Evolutionary conservation across 2,113 vertebrate species (phyloP), one percentile per base, ranked within the genome.

Genomic region (Halichoerus grypus): DNA sequence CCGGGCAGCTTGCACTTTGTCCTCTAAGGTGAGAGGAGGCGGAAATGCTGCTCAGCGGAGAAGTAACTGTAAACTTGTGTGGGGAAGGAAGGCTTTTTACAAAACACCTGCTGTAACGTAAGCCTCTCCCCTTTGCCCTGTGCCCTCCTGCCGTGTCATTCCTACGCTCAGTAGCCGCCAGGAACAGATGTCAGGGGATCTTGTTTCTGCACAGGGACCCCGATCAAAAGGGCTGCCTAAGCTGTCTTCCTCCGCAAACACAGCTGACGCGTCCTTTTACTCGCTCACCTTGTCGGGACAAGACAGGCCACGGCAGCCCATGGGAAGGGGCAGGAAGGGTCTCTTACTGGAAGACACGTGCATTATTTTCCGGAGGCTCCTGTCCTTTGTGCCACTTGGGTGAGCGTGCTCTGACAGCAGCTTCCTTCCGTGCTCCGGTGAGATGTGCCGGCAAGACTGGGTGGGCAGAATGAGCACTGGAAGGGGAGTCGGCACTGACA

Each of bases 1-100:
- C 11, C 5, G n/a, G 94, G 42, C 42, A 61, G 79, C 53, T 74
- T 96, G 97, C 12, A 92, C 96, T 97, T 97, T 98, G 97, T 80
- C 95, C 96, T 95, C 39, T 9, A 24, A 11, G 0, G 31, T 28
- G 67, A 95, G 67, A 79, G 59, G 67, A 96, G 55, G 71, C 13
- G 42, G 94, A 93, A 97, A 77, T 94, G 55, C 71, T 16, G 1
- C 51, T 74, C 18, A 18, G 39, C 76, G 65, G 67, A 96, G 63
- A 93, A 82, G 87, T 33, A 51, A 49, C 90, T 39, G 39, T 93
- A 95, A 92, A 94, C 69, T 81, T 59, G 16, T 0, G 18, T 65
- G 63, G 94, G 94, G 74, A 93, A 97, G 77, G 36, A 42, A 81
- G 80, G 72, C 49, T 93, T 97, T 94, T 79, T 49, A 53, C 63